Conservation (phyloP, 2,888 invertebrate genomes). For the Pollenia griseotomentosa region DNA sequence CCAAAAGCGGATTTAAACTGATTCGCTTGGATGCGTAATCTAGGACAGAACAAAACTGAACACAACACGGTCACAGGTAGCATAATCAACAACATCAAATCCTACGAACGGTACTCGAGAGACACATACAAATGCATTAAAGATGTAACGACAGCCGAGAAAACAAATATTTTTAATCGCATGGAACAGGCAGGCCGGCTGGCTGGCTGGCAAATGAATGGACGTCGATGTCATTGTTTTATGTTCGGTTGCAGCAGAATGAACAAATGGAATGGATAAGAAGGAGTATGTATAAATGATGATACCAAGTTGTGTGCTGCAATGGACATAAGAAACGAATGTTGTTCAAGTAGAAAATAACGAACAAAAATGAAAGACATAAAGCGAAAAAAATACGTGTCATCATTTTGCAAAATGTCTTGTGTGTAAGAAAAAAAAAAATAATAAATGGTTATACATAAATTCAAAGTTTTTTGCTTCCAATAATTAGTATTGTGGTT, state of each 20-base stretch:
- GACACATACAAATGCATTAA: conserved; percentile 50
- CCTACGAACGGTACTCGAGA: conserved; percentile 44
- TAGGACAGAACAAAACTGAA: conserved; percentile 33
- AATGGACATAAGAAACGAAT: conserved; percentile 33
- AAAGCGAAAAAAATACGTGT: conserved; percentile 14
- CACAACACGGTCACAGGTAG: background rate
- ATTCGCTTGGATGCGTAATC: conserved; percentile 72
- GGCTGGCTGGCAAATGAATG: conserved; percentile 31
- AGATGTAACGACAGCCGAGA: conserved; percentile 46
- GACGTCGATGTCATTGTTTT: background rate
- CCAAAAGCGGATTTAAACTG: conserved; percentile 72
- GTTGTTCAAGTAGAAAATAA: conserved; percentile 3
- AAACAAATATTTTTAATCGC: conserved; percentile 53
- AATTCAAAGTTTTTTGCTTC: background rate
- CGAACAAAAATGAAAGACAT: background rate
- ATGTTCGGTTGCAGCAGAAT: background rate
- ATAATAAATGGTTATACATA: background rate
- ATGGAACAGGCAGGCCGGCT: background rate
- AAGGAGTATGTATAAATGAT: conserved; percentile 10
- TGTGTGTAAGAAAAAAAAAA: background rate
- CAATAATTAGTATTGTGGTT: too few relatives aligned
- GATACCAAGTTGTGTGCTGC: conserved; percentile 22
- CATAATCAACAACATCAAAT: conserved; percentile 38
- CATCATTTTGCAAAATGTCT: conserved; percentile 12
- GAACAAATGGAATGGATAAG: conserved; percentile 2